Evolutionary conservation across 2,888 invertebrate genomes (phyloP), one percentile per base, ranked within the genome.

Genomic region (Smittia aterrima): DNA sequence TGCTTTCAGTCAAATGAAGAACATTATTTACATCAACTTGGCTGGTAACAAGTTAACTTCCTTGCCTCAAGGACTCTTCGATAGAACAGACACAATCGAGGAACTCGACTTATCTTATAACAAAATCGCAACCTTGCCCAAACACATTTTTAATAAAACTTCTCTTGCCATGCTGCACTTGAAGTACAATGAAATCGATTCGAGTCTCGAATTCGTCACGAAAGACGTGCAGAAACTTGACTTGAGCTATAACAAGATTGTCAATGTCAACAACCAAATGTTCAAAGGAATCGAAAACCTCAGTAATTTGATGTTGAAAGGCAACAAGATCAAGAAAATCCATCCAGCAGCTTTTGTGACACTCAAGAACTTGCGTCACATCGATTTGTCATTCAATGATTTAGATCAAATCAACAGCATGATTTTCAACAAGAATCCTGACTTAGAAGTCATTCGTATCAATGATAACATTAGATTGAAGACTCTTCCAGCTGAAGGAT

Each of bases 71-170:
- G 78, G 77, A 6, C 76, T 83, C 2, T 92, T 92, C 81, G 86
- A 87, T 75, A 84, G 85, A 22, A 82, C 90, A 24, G 83, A 87
- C 11, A 86, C 87, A 66, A 85, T 93, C 74, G 89, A 90, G 79
- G 91, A 92, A 78, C 81, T 93, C 27, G 90, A 91, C 79, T 82
- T 93, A 7, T 89, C 91, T 18, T 86, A 89, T 77, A 93, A 93
- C 79, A 84, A 86, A 4, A 85, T 93, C 32, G 85, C 84, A 76
- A 85, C 85, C 1, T 82, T 93, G 67, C 88, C 90, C 0, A 81
- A 84, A 7, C 86, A 87, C 11, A 83, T 90, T 41, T 91, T 92
- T 80, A 85, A 87, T 6, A 86, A 86, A 75, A 92, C 90, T 75
- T 87, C 88, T 76, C 82, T 93, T 70, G 88, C 88, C 70, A 89